Evolutionary conservation across 2,113 vertebrate species (phyloP).

Genomic region (Forbesichthys agassizii): DNA sequence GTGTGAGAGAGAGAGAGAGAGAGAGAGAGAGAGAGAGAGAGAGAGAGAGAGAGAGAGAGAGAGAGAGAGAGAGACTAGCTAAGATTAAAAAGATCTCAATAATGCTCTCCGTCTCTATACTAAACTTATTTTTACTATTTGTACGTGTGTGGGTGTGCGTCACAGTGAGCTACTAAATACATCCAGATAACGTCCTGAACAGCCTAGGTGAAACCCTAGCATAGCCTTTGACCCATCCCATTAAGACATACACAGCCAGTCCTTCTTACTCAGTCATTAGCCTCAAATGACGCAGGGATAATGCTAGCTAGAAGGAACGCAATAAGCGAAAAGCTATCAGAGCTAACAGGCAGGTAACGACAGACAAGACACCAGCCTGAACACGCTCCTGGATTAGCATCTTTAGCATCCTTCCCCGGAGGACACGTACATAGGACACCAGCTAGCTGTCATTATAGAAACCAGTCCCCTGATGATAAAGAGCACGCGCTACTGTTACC

Average conservation of each 20-base stretch:
- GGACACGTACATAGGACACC: constrained; percentile 49
- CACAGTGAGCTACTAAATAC: constrained; percentile 9
- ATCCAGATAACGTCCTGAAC: no score
- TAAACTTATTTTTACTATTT: neutral
- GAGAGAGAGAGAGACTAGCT: neutral
- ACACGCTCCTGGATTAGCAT: constrained; percentile 49
- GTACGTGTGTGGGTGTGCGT: constrained; percentile 29
- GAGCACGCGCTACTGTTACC: constrained; percentile 40
- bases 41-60: no score
- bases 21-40: no score
- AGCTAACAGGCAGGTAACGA: constrained; percentile 58
- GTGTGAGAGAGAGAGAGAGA: no score
- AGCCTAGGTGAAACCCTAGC: constrained; percentile 11
- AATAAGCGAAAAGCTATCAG: constrained; percentile 4
- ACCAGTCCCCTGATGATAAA: constrained; percentile 40
- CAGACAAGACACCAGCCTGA: constrained; percentile 41
- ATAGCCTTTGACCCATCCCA: neutral
- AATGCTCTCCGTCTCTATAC: no score
- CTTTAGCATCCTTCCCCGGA: constrained; percentile 7
- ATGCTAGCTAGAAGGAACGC: constrained; percentile 21
- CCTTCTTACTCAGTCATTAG: constrained; percentile 38
- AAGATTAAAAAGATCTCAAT: neutral
- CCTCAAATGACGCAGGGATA: constrained; percentile 32
- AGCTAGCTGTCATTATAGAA: constrained; percentile 46
- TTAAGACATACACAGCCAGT: neutral